phyloP scores from a whole-genome alignment of 2,888 invertebrate species.

The Nasonovia ribisnigri region DNA sequence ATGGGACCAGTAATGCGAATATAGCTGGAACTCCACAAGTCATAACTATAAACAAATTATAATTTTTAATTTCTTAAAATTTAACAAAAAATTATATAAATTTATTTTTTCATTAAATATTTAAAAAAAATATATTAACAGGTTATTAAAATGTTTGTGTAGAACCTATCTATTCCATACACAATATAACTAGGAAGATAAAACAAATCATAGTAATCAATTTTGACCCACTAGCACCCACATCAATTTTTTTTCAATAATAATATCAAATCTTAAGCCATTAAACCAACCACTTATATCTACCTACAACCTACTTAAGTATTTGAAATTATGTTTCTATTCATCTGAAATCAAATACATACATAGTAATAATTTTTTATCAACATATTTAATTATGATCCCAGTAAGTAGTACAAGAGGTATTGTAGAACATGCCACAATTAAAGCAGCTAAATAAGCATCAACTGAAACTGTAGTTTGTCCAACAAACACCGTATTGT shows the following conservation, averaged over 20 bases:
- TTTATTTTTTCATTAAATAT: neutral
- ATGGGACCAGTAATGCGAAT: neutral
- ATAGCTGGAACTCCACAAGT: conserved; percentile 47
- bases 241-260: neutral
- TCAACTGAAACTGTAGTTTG: neutral
- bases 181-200: neutral
- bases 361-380: conserved; percentile 65
- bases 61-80: neutral
- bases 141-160: neutral
- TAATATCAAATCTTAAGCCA: neutral
- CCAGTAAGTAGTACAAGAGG: conserved; percentile 52
- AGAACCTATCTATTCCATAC: neutral
- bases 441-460: conserved; percentile 16
- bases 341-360: neutral
- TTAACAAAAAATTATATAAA: neutral
- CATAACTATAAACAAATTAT: conserved; percentile 22
- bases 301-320: neutral
- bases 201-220: neutral
- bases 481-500: neutral
- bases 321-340: neutral
- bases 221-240: neutral
- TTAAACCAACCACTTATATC: neutral
- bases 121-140: neutral
- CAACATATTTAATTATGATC: conserved; percentile 50
- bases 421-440: conserved; percentile 30